Percentiles rank a stretch among this genome's conserved stretches.
phyloP scores from a whole-genome alignment of 2,113 vertebrate genomes.

The Pandion haliaetus region DNA sequence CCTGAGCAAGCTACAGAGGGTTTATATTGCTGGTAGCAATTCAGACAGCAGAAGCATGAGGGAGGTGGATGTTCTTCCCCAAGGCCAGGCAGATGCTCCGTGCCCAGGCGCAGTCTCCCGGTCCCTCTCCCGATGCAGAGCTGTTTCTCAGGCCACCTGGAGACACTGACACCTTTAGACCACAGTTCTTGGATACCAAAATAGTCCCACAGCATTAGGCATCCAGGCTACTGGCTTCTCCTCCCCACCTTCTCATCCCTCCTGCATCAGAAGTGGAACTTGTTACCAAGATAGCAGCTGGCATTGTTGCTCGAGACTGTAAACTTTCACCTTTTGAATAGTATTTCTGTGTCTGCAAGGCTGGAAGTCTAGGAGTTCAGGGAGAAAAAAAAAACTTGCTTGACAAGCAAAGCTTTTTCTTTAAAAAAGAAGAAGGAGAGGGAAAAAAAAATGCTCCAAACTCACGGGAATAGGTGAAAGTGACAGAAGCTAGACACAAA shows the following conservation, averaged over 20 bases:
- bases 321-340: constrained; percentile 16
- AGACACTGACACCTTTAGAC: neutral
- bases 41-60: neutral
- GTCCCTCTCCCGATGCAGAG: fast-evolving
- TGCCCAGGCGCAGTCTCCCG: fast-evolving
- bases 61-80: neutral
- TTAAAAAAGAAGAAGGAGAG: neutral
- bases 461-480: neutral
- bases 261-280: neutral
- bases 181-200: neutral
- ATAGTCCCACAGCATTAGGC: neutral
- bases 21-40: fast-evolving
- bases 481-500: neutral
- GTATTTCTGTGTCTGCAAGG: neutral
- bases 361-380: neutral
- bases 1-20: neutral
- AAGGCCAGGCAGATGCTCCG: neutral
- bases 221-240: neutral
- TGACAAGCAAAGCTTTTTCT: neutral
- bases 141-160: neutral
- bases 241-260: neutral
- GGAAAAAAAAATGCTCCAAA: neutral
- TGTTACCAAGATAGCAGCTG: neutral
- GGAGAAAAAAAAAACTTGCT: neutral
- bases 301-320: neutral